These are phyloP conservation scores for Equus quagga DNA, from an alignment of 2,113 vertebrate species.

Conservation along the genomic window DNA sequence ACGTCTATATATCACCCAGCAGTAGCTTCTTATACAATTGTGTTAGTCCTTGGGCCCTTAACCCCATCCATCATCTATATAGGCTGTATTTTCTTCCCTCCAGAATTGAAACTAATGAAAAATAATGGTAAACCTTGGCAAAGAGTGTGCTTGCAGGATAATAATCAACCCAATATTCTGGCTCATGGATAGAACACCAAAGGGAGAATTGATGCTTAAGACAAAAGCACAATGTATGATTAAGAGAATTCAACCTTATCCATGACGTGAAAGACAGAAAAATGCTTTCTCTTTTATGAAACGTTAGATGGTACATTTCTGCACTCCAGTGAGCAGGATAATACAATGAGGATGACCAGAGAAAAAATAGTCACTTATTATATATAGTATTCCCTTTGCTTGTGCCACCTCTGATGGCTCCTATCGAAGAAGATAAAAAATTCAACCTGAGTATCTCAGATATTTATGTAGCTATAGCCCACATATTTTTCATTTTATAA, in stretches of 20 bases:
- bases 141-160: constrained; percentile 1
- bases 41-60: constrained; percentile 60
- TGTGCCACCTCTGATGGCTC: neutral
- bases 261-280: neutral
- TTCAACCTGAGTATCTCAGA: neutral
- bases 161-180: constrained; percentile 33
- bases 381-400: neutral
- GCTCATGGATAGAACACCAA: neutral
- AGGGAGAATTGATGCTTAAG: neutral
- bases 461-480: neutral
- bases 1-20: constrained; percentile 65
- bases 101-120: constrained; percentile 55
- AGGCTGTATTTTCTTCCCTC: neutral
- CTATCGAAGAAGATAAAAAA: neutral
- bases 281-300: neutral
- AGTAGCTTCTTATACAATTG: constrained; percentile 51
- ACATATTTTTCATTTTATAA: constrained; percentile 9
- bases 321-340: neutral
- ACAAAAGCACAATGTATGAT: neutral
- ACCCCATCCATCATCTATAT: constrained; percentile 40
- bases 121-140: constrained; percentile 22
- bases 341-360: neutral
- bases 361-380: neutral
- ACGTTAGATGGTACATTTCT: neutral
- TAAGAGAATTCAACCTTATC: constrained; percentile 36